Evolutionary conservation across 2,113 vertebrate genomes (phyloP).

Genomic region (Morphnarchus princeps): DNA sequence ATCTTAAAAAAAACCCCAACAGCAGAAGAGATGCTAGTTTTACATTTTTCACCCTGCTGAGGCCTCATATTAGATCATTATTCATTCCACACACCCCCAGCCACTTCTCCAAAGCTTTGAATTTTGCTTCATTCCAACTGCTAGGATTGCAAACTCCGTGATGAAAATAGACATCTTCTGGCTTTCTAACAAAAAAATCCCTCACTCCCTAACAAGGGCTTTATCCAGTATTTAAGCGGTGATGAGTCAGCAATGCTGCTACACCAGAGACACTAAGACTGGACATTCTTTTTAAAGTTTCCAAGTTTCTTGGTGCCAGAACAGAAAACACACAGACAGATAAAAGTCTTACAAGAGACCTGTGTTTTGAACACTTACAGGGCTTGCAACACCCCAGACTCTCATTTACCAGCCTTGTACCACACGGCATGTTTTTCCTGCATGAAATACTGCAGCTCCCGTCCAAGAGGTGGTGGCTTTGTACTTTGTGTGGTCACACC

Average conservation of each 20-base stretch:
- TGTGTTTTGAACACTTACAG: neutral
- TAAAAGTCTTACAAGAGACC: neutral
- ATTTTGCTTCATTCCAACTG: constrained; percentile 6
- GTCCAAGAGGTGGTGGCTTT: neutral
- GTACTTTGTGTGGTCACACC: neutral
- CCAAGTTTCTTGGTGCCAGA: neutral
- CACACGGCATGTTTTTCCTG: fast-evolving
- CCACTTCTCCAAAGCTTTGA: constrained; percentile 32
- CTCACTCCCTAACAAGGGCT: neutral
- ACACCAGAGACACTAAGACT: neutral
- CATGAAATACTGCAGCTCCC: neutral
- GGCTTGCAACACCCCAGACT: neutral
- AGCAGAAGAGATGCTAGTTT: constrained; percentile 13
- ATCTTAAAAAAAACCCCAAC: neutral
- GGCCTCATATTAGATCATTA: constrained; percentile 49
- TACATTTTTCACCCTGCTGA: constrained; percentile 50
- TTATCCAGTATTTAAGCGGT: neutral
- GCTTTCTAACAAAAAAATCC: neutral
- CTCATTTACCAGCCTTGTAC: neutral
- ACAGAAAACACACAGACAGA: neutral
- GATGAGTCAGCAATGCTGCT: neutral
- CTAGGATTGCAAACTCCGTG: neutral
- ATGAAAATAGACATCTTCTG: neutral
- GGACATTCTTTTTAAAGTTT: neutral
- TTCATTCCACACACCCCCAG: constrained; percentile 17